A percentile compares a stretch with the other conserved stretches of the same genome.
These are phyloP conservation scores for Octomys mimax DNA, from an alignment of 2,797 vertebrate genomes.

Conservation along the genomic window DNA sequence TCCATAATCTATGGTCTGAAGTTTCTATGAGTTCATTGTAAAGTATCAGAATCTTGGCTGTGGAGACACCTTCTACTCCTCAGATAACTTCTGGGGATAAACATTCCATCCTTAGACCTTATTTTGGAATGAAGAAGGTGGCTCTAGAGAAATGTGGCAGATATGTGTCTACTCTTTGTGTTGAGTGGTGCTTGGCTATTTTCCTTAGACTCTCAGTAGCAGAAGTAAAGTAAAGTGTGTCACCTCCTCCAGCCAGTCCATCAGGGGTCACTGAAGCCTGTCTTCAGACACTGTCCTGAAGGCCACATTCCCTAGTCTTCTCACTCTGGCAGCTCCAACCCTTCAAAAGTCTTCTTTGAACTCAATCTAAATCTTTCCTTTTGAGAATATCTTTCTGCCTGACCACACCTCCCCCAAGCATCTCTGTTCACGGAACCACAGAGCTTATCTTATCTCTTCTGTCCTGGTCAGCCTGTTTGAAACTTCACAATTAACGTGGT, in stretches of 20 bases:
- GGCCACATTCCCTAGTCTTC: not conserved
- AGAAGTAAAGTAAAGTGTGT: not conserved
- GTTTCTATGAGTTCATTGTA: not conserved
- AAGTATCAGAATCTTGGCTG: not conserved
- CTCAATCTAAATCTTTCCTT: not conserved
- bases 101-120: not conserved
- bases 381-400: not conserved
- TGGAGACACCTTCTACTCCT: not conserved
- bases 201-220: too few species aligned
- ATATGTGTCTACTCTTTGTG: not conserved
- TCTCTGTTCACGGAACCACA: not conserved
- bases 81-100: not conserved
- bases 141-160: not conserved
- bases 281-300: not conserved
- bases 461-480: not conserved
- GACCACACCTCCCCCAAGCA: too few species aligned
- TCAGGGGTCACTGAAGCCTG: fast-evolving
- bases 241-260: too few species aligned
- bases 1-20: not conserved
- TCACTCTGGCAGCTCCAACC: not conserved
- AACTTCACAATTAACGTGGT: not conserved
- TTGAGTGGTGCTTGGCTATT: not conserved
- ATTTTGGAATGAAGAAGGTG: not conserved
- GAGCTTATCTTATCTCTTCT: not conserved
- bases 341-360: not conserved